Evolutionary conservation across 2,888 invertebrate species (phyloP).

Genomic region (Atherix ibis): DNA sequence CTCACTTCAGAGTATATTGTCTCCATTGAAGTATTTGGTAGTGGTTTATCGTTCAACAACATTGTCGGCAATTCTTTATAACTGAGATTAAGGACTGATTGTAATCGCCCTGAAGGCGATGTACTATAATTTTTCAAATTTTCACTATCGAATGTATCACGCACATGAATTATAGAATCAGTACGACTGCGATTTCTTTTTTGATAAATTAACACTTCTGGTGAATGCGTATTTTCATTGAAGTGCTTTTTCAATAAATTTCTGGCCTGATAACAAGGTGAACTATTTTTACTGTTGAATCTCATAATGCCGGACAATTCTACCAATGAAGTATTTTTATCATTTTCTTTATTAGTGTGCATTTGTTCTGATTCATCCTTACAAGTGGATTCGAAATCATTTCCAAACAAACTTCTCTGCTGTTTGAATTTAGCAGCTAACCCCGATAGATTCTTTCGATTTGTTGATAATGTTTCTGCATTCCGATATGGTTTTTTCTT

Average conservation of each 20-base stretch:
- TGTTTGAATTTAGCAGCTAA: constrained; percentile 23
- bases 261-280: background rate
- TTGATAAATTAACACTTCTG: constrained; percentile 1
- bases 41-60: background rate
- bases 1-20: too few species aligned
- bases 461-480: too few species aligned
- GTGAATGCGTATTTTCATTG: background rate
- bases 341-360: too few species aligned
- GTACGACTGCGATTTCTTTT: background rate
- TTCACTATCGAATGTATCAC: constrained; percentile 5
- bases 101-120: constrained; percentile 28
- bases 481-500: too few species aligned
- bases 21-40: too few species aligned
- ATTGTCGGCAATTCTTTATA: background rate
- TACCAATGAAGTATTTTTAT: too few species aligned
- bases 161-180: background rate
- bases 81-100: constrained; percentile 21
- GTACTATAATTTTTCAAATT: constrained; percentile 25
- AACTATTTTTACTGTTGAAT: background rate
- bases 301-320: background rate
- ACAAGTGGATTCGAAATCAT: too few species aligned
- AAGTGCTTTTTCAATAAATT: too few species aligned
- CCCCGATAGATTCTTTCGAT: constrained; percentile 13
- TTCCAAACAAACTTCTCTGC: constrained; percentile 13
- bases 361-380: too few species aligned